phyloP scores from a whole-genome alignment of 2,113 vertebrate species.

The Notarius quadriscutis region DNA sequence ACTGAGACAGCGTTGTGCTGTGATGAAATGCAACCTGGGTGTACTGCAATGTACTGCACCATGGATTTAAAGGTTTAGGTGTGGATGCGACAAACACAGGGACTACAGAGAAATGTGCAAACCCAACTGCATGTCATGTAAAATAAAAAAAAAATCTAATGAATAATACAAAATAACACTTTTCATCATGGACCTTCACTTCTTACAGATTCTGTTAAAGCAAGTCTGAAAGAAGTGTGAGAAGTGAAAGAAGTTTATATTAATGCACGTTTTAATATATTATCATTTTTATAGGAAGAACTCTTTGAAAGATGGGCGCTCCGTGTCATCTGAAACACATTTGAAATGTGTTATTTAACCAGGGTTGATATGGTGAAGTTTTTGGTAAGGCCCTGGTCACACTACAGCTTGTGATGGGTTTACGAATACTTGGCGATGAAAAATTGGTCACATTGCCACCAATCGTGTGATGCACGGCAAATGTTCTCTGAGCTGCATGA shows the following conservation, averaged over 20 bases:
- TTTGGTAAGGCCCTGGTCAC: not conserved
- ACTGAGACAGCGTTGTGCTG: constrained; percentile 1
- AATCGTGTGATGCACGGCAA: no score
- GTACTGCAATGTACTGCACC: not conserved
- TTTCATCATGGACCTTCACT: not conserved
- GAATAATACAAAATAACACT: not conserved
- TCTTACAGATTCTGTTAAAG: not conserved
- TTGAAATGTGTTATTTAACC: not conserved
- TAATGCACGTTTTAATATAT: not conserved
- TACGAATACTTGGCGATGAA: no score
- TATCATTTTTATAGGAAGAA: not conserved
- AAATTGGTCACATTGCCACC: no score
- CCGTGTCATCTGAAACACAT: not conserved
- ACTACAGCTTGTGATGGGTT: no score
- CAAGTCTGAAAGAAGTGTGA: not conserved
- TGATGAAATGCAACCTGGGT: constrained; percentile 45
- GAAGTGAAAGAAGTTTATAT: not conserved
- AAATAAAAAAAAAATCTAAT: not conserved
- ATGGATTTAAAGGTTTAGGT: not conserved
- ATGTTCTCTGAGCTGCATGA: no score
- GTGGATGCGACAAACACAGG: not conserved
- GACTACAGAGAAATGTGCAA: not conserved
- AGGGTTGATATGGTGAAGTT: not conserved
- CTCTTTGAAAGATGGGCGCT: not conserved
- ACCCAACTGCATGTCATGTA: no score